Evolutionary conservation across 2,888 invertebrate species (phyloP).

Genomic region (Drosophila mimica): DNA sequence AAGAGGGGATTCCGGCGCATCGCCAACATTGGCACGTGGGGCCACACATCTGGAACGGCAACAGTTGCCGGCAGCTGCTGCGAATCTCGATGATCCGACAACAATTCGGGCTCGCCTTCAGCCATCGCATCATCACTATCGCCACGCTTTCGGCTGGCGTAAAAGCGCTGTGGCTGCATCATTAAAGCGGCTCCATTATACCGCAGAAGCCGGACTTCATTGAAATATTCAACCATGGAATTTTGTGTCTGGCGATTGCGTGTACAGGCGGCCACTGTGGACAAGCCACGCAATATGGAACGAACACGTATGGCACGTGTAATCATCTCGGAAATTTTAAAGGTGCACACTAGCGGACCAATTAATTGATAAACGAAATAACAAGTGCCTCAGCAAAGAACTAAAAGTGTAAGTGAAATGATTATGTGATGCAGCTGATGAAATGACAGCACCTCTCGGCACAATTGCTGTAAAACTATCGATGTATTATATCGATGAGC

Average conservation of each 20-base stretch:
- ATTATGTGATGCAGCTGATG: constrained; percentile 73
- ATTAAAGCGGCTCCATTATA: constrained; percentile 39
- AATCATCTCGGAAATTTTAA: constrained; percentile 47
- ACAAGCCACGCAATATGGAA: constrained; percentile 57
- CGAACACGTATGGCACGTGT: constrained; percentile 65
- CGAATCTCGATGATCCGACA: constrained; percentile 67
- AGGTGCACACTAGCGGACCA: constrained; percentile 17
- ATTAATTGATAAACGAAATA: constrained; percentile 40
- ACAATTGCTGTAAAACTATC: constrained; percentile 19
- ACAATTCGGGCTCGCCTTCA: constrained; percentile 58
- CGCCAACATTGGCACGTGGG: constrained; percentile 97
- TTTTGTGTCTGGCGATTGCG: constrained; percentile 42
- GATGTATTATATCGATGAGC: constrained; percentile 26
- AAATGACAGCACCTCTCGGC: constrained; percentile 58
- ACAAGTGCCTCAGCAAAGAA: constrained; percentile 33
- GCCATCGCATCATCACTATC: constrained; percentile 58
- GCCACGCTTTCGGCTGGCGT: constrained; percentile 57
- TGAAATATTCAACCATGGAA: constrained; percentile 51
- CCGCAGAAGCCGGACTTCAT: constrained; percentile 39
- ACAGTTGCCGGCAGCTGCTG: constrained; percentile 92
- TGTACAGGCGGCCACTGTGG: constrained; percentile 42
- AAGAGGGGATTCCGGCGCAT: constrained; percentile 98
- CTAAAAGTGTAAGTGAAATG: constrained; percentile 52
- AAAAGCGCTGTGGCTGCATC: constrained; percentile 56
- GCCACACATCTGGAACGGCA: constrained; percentile 98